phyloP scores from a whole-genome alignment of 2,113 vertebrate genomes.

The Rafetus swinhoei region DNA sequence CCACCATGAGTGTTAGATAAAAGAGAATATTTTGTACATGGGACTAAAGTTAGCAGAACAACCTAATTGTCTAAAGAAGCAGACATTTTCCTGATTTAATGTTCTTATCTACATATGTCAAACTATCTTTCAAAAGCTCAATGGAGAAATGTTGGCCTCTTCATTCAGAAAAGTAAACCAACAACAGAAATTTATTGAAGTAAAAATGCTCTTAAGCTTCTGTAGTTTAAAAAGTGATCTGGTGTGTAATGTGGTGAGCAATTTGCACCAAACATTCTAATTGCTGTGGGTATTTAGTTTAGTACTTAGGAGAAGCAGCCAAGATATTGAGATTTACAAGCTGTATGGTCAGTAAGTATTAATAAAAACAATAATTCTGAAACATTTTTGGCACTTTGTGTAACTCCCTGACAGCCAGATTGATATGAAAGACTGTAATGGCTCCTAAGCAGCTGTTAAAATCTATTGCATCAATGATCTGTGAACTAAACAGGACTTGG shows the following conservation, averaged over 20 bases:
- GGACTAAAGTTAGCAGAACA: not conserved
- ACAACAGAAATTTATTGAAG: constrained; percentile 36
- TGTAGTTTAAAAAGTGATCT: constrained; percentile 36
- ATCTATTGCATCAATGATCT: constrained; percentile 58
- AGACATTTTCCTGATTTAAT: not conserved
- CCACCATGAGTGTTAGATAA: not conserved
- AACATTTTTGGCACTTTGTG: constrained; percentile 38
- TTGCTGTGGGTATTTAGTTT: constrained; percentile 35
- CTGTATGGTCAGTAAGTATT: constrained; percentile 44
- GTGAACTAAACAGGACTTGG: constrained; percentile 63
- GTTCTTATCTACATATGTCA: not conserved
- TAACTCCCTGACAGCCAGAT: constrained; percentile 43
- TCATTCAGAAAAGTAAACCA: not conserved
- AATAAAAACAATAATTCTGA: constrained; percentile 53
- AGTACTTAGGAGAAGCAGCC: constrained; percentile 1
- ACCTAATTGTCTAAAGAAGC: not conserved
- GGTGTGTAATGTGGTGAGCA: constrained; percentile 55
- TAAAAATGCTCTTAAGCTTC: constrained; percentile 42
- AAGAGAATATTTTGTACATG: not conserved
- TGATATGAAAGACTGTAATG: constrained; percentile 54
- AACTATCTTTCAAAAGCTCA: not conserved
- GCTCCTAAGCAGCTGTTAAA: constrained; percentile 62
- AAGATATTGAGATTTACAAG: constrained; percentile 7
- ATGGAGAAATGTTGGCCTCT: not conserved
- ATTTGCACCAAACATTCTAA: constrained; percentile 35